These are phyloP conservation scores for Hemiscyllium ocellatum DNA, from an alignment of 2,113 vertebrate genomes.

Conservation along the genomic window DNA sequence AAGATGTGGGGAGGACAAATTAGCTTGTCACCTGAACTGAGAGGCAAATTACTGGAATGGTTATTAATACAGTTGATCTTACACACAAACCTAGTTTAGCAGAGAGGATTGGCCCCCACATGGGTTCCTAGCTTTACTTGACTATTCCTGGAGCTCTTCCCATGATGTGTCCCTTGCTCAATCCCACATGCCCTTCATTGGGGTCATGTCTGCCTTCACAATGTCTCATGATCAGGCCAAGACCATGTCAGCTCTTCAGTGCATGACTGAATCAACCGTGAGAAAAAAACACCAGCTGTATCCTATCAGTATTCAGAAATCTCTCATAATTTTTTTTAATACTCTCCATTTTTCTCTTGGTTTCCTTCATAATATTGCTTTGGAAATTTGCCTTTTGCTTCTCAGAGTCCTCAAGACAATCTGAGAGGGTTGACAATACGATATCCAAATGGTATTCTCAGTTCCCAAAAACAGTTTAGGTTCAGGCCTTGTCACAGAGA, in stretches of 20 bases:
- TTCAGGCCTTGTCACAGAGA: background rate
- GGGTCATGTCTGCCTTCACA: background rate
- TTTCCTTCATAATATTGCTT: background rate
- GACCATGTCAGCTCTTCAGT: background rate
- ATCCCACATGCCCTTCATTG: background rate
- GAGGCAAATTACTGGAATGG: background rate
- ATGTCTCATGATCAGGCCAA: background rate
- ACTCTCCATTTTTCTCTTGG: background rate
- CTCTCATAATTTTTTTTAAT: background rate
- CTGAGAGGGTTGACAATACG: background rate
- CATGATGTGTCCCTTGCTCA: background rate
- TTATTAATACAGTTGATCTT: background rate
- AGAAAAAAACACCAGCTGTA: too few species aligned
- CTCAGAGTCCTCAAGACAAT: background rate
- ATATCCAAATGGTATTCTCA: background rate
- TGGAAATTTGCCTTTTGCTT: background rate
- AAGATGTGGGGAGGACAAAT: background rate
- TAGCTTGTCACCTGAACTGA: background rate
- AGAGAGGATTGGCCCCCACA: background rate
- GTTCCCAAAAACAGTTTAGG: background rate
- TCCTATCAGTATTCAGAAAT: too few species aligned
- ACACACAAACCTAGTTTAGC: background rate
- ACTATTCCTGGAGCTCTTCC: background rate
- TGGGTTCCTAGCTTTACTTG: background rate
- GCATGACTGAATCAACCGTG: background rate